Evolutionary conservation across 35 echinoderm and acorn worm genomes (phyloP).

Genomic region (Ptychodera flava): DNA sequence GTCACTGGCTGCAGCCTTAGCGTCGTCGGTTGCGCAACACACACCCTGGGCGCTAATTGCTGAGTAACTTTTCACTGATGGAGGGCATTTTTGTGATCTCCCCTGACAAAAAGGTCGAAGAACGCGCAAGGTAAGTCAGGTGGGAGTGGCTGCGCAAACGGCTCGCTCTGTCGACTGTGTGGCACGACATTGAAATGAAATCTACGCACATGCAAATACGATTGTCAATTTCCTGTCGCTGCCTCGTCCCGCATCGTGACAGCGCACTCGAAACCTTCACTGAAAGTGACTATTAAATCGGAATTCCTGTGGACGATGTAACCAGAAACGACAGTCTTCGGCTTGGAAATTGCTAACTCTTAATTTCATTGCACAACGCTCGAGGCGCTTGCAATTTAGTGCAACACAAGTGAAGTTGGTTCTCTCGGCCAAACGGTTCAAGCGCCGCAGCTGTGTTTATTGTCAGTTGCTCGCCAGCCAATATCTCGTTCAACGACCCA

Average conservation of each 20-base stretch:
- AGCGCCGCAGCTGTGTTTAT: background rate
- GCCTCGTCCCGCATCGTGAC: no score
- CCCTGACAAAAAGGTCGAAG: no score
- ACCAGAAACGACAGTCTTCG: background rate
- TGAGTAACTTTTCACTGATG: no score
- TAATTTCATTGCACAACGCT: slow-evolving; percentile 1
- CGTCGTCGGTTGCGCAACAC: background rate
- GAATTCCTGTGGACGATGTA: background rate
- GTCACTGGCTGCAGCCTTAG: background rate
- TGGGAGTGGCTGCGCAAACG: no score
- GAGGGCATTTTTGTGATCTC: no score
- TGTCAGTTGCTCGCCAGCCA: background rate
- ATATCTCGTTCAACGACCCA: background rate
- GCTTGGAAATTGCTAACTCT: background rate
- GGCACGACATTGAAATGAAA: no score
- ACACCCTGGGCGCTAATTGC: background rate
- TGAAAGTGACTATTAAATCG: background rate
- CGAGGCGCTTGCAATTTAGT: background rate
- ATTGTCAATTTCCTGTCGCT: background rate
- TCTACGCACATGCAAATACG: no score
- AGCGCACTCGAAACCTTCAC: background rate
- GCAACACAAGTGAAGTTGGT: background rate
- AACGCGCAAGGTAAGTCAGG: no score
- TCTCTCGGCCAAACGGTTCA: background rate
- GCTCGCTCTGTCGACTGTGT: no score